Evolutionary conservation across 1,140 invertebrate species (phyloP).

Genomic region (Tetramorium alpestre): DNA sequence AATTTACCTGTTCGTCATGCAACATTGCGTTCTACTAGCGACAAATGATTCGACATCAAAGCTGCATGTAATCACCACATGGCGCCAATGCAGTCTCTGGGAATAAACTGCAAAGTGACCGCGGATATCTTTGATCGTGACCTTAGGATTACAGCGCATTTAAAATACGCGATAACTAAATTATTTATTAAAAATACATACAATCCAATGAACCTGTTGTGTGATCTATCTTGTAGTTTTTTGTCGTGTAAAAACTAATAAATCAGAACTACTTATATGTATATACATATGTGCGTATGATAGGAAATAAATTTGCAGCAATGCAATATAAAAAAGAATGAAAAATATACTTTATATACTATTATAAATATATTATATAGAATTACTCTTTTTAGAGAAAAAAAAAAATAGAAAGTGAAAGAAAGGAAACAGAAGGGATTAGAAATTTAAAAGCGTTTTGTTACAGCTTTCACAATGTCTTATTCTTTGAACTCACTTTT

Average conservation of each 20-base stretch:
- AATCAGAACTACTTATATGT: not conserved
- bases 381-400: not conserved
- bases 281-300: not conserved
- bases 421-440: not conserved
- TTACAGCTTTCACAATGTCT: not conserved
- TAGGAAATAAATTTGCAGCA: not conserved
- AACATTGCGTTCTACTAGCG: not conserved
- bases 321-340: not conserved
- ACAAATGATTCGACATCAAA: not conserved
- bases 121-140: conserved; percentile 8
- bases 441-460: not conserved
- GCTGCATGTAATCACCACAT: not conserved
- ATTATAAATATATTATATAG: not conserved
- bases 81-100: not conserved
- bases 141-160: not conserved
- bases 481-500: not conserved
- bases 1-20: conserved; percentile 10
- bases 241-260: not conserved
- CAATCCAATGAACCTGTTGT: not conserved
- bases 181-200: conserved; percentile 1
- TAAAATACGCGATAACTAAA: not conserved
- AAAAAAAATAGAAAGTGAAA: not conserved
- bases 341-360: not conserved
- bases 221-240: not conserved
- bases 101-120: not conserved